Evolutionary conservation across 2,888 invertebrate genomes (phyloP).

Genomic region (Pachymerium ferrugineum): DNA sequence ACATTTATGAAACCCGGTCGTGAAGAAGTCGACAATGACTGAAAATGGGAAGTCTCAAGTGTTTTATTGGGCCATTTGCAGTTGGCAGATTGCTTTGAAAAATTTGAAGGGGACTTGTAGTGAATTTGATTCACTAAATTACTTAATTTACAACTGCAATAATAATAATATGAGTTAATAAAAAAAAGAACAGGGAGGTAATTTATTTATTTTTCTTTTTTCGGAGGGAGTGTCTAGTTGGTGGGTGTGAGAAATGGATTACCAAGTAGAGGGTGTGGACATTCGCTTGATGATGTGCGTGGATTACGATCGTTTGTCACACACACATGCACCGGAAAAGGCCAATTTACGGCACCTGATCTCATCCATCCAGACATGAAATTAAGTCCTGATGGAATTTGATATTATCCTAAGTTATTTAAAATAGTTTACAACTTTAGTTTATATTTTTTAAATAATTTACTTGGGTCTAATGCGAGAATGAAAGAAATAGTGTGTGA

Average conservation of each 20-base stretch:
- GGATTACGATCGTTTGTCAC: conserved; percentile 24
- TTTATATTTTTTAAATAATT: too few relatives aligned
- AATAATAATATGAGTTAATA: not conserved
- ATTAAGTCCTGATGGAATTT: conserved; percentile 9
- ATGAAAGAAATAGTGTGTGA: too few relatives aligned
- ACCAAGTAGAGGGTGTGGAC: not conserved
- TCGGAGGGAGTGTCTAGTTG: not conserved
- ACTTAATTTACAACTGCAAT: not conserved
- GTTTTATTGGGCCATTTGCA: conserved; percentile 11
- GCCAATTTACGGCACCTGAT: conserved; percentile 1
- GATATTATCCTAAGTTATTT: conserved; percentile 5
- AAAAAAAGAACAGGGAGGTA: not conserved
- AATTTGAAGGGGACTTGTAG: not conserved
- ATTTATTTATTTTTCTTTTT: not conserved
- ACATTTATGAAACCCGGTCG: conserved; percentile 5
- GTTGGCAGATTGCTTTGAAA: not conserved
- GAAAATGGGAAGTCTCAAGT: conserved; percentile 1
- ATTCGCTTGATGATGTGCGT: conserved; percentile 13
- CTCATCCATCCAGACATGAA: not conserved
- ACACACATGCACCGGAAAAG: conserved; percentile 3
- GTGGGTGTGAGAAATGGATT: conserved; percentile 23
- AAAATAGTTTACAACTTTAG: not conserved
- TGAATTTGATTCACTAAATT: not conserved
- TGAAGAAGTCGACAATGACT: conserved; percentile 15
- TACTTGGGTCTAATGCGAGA: too few relatives aligned